Percentiles rank a stretch among this genome's conserved stretches.
phyloP scores from a whole-genome alignment of 1,140 invertebrate genomes.

The Diachasma alloeum region DNA sequence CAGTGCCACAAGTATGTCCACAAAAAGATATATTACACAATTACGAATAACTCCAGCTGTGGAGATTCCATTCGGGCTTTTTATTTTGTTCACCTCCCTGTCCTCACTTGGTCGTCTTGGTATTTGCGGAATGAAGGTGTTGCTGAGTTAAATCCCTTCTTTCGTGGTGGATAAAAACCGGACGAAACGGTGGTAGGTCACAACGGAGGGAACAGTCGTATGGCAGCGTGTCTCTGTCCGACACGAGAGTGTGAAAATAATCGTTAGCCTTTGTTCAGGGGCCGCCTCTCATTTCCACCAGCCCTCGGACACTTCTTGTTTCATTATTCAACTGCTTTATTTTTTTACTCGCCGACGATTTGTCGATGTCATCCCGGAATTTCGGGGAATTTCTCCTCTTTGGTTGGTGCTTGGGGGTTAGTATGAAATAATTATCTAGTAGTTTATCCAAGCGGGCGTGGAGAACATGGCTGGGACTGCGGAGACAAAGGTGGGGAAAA shows the following conservation, averaged over 20 bases:
- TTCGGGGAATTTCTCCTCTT: background rate
- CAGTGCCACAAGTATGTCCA: background rate
- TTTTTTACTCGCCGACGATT: background rate
- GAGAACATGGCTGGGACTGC: too few species aligned
- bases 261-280: conserved; percentile 44
- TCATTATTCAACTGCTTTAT: background rate
- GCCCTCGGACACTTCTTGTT: background rate
- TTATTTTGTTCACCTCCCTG: background rate
- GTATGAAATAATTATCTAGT: background rate
- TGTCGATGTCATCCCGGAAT: background rate
- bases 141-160: conserved; percentile 30
- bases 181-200: conserved; percentile 34
- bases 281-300: background rate
- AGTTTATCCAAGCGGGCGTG: too few species aligned
- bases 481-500: too few species aligned
- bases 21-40: background rate
- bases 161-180: conserved; percentile 27
- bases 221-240: conserved; percentile 48
- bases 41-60: background rate
- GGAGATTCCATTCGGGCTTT: background rate
- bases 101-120: conserved; percentile 1
- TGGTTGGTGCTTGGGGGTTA: background rate
- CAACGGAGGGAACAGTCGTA: conserved; percentile 15
- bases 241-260: conserved; percentile 47
- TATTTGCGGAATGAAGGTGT: conserved; percentile 38